Evolutionary conservation across 1,140 invertebrate genomes (phyloP).

Genomic region (Papilio glaucus): DNA sequence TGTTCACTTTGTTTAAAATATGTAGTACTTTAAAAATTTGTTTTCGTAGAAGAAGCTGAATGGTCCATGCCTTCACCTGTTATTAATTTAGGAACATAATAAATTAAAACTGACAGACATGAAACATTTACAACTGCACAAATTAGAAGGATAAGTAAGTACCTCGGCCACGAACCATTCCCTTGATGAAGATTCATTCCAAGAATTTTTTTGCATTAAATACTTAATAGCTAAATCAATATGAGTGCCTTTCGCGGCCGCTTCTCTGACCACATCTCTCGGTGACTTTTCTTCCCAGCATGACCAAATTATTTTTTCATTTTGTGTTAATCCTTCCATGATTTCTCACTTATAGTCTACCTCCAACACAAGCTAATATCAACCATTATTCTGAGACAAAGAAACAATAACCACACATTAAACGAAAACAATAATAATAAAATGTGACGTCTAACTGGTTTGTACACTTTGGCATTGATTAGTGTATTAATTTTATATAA

Average conservation of each 20-base stretch:
- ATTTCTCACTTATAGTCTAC: slow-evolving; percentile 29
- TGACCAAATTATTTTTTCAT: slow-evolving; percentile 84
- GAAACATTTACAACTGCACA: slow-evolving; percentile 28
- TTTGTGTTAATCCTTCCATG: slow-evolving; percentile 82
- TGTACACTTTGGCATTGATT: not conserved
- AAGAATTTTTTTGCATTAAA: slow-evolving; percentile 83
- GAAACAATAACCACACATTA: not conserved
- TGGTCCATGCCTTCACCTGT: slow-evolving; percentile 86
- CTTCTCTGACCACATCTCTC: slow-evolving; percentile 86
- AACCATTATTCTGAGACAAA: slow-evolving; percentile 23
- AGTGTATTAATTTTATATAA: not conserved
- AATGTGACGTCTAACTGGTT: slow-evolving; percentile 6
- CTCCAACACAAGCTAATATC: not conserved
- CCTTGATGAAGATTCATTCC: slow-evolving; percentile 80
- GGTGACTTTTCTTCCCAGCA: slow-evolving; percentile 84
- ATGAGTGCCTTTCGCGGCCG: slow-evolving; percentile 86
- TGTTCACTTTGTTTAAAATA: slow-evolving; percentile 85
- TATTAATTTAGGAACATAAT: slow-evolving; percentile 30
- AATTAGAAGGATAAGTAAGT: slow-evolving; percentile 43
- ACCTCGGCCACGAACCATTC: slow-evolving; percentile 85
- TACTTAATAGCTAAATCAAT: slow-evolving; percentile 85
- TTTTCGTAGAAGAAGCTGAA: slow-evolving; percentile 84
- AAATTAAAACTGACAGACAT: slow-evolving; percentile 9
- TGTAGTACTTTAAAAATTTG: slow-evolving; percentile 87
- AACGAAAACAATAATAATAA: slow-evolving; percentile 20